Evolutionary conservation across 2,797 vertebrate species (phyloP), one percentile per base, ranked within the genome.

Genomic region (Momotus momota): DNA sequence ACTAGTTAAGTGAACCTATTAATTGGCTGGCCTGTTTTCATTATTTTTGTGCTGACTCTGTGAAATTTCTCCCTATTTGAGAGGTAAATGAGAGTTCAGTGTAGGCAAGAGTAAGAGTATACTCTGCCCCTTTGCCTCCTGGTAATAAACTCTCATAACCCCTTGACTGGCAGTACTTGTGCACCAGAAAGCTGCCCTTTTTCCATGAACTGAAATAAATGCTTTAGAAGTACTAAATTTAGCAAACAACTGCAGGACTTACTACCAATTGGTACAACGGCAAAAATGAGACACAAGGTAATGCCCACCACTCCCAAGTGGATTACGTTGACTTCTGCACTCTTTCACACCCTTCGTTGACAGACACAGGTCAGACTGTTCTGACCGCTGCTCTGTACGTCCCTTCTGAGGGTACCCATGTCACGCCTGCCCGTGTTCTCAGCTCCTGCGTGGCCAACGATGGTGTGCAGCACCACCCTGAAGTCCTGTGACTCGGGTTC

Each of bases 351-450:
- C 55, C 69, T 61, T 57, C 31, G 14, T 2, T 16, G n/a, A 3
- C 65, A 72, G 25, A 17, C 40, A 11, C 12, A 4, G 41, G 26
- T 12, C 66, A 86, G 41, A n/a, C 14, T 66, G 49, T 35, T 52
- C 27, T 31, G 62, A 17, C 23, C 19, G 2, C 57, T 25, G 25
- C 51, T 33, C 40, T 1, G 0, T 40, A 17, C 14, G 5, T 20
- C 40, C 40, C 54, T 48, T 43, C 55, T 17, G 23, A 48, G 35
- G 41, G 20, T 55, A 45, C 40, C 31, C 31, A 1, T 12, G 12
- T 23, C 23, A 12, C 6, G 0, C 25, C 48, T n/a, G 41, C 52
- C 46, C 1, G 0, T 7, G 72, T 14, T 46, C 38, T n/a, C 0
- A 0, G 48, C 33, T 52, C 31, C 33, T 45, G 40, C 3, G 0